Base-by-base conservation (phyloP, 2,888 invertebrate genomes). In the Heteromurus nitidus region DNA sequence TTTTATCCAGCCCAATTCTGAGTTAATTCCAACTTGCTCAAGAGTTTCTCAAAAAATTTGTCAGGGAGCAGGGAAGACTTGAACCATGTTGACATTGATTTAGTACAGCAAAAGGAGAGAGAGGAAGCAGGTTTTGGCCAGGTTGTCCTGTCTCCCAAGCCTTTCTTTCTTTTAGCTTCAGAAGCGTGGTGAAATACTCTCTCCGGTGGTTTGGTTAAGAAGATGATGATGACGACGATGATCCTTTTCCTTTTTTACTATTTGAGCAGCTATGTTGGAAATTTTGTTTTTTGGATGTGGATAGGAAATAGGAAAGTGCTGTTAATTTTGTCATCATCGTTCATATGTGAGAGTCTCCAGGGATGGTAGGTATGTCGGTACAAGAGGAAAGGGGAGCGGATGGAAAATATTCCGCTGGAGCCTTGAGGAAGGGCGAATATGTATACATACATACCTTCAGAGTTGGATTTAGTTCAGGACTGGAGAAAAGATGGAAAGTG, bases 321-420 rank as follows among this genome's bases (percentile, higher is more conserved):
- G 72, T 62, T 73, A 73, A 73, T 73, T 73, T 62, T 73, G 60
- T 28, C 69, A 69, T 28, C 53, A 62, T 73, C 26, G n/a, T 16
- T 67, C 24, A 36, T 60, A 58, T 31, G 16, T 18, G 26, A 44
- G 36, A 47, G 30, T 72, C 44, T 18, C 50, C 47, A 7, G 47
- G 20, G 44, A 44, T 11, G 18, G 16, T 3, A 26, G 9, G 20
- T 36, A n/a, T 60, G n/a, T 62, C 22, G 22, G 24, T 67, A 50
- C n/a, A 58, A 24, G 70, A 36, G 58, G 31, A 55, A 58, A 28
- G 44, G 60, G 60, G 62, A 62, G 60, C 24, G 55, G 60, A 73
- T 24, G 72, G 42, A 50, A n/a, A n/a, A n/a, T n/a, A 73, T 44
- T 73, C 62, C 62, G 1, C 50, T 69, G n/a, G 22, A 42, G 26